phyloP scores from a whole-genome alignment of 2,113 vertebrate genomes.

The Cathartes aura region DNA sequence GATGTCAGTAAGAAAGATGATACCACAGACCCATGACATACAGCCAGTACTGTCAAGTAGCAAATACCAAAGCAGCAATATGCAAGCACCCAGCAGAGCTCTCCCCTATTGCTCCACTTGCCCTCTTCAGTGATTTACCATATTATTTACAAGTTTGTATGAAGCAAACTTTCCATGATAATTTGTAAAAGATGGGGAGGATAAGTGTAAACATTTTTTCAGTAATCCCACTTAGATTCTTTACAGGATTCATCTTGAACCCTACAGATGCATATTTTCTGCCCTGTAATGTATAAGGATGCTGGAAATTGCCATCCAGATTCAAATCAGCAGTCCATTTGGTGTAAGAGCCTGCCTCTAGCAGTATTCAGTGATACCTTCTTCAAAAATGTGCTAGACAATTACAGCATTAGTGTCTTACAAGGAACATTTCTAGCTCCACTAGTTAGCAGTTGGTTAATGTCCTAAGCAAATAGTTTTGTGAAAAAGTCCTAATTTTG shows the following conservation, averaged over 20 bases:
- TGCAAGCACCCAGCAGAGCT: rapidly evolving
- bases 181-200: not conserved
- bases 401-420: not conserved
- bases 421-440: not conserved
- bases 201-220: not conserved
- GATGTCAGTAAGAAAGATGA: not conserved
- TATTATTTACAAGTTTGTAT: not conserved
- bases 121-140: not conserved
- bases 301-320: not conserved
- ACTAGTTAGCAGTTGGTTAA: not conserved
- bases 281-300: not conserved
- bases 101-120: not conserved
- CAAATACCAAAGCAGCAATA: not conserved
- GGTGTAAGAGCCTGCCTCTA: not conserved
- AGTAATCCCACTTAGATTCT: not conserved
- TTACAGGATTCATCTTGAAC: not conserved
- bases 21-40: not conserved
- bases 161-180: not conserved
- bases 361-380: not conserved
- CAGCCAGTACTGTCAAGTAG: not conserved
- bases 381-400: not conserved
- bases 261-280: not conserved
- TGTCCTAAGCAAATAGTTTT: not conserved
- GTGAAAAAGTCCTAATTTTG: not conserved
- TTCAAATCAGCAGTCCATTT: not conserved